Percentiles rank a stretch among this genome's conserved stretches.
These are phyloP conservation scores for Anorthoa munda DNA, from an alignment of 2,888 invertebrate genomes.

Conservation along the genomic window DNA sequence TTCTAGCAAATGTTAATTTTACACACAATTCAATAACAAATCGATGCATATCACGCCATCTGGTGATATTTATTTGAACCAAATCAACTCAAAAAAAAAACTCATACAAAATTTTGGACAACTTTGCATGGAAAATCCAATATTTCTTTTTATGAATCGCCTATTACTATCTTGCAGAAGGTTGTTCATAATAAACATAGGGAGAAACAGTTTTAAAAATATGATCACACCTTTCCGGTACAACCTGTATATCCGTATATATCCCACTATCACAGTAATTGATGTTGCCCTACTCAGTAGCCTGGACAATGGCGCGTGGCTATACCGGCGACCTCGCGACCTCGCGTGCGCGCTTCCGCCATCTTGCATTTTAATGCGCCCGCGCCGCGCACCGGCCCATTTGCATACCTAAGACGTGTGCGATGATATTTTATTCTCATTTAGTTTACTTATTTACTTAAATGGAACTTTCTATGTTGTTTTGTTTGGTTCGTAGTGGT, in stretches of 20 bases:
- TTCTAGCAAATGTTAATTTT: too few relatives aligned
- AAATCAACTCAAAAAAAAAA: too few relatives aligned
- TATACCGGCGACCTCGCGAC: constrained; percentile 87
- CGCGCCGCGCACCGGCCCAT: constrained; percentile 77
- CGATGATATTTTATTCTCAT: constrained; percentile 87
- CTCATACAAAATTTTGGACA: too few relatives aligned
- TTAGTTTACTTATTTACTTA: constrained; percentile 73
- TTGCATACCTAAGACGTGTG: constrained; percentile 87
- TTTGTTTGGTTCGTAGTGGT: constrained; percentile 34
- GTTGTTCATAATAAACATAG: too few relatives aligned
- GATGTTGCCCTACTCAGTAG: constrained; percentile 75
- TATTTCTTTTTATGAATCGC: too few relatives aligned
- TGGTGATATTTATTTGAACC: too few relatives aligned
- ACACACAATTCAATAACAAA: too few relatives aligned
- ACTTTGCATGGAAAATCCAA: too few relatives aligned
- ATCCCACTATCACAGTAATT: constrained; percentile 47
- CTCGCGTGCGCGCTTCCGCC: constrained; percentile 90
- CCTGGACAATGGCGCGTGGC: constrained; percentile 89
- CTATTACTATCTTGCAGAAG: too few relatives aligned
- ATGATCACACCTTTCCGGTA: too few relatives aligned
- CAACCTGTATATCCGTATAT: constrained; percentile 5
- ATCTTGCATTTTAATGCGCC: constrained; percentile 89
- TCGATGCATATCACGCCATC: too few relatives aligned
- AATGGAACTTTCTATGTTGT: constrained; percentile 57
- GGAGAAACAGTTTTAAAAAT: too few relatives aligned